These are phyloP conservation scores for Luidia sarsii DNA, from an alignment of 53 echinoderm and acorn worm species.

Conservation along the genomic window DNA sequence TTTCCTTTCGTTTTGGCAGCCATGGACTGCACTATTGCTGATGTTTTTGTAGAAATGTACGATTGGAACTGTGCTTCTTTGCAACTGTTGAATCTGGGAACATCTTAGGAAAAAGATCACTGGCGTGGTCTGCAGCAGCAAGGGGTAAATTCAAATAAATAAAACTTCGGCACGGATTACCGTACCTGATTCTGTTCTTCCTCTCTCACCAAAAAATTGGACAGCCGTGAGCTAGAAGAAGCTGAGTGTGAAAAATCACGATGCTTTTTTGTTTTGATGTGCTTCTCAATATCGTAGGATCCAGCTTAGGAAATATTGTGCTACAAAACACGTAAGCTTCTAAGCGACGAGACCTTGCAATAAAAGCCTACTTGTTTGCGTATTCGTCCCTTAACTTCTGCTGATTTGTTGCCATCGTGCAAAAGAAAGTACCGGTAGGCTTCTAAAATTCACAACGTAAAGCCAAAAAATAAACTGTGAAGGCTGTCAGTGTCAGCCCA, in stretches of 20 bases:
- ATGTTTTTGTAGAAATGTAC: too few species aligned
- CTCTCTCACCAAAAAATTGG: constrained; percentile 24
- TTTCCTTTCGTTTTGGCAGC: constrained; percentile 5
- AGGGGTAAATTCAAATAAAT: constrained; percentile 8
- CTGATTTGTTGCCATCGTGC: constrained; percentile 5
- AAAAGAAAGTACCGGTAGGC: too few species aligned
- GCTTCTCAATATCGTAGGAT: constrained; percentile 11
- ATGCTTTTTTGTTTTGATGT: constrained; percentile 14
- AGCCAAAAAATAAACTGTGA: too few species aligned
- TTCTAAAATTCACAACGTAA: too few species aligned
- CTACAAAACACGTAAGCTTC: not conserved
- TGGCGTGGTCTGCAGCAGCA: constrained; percentile 15
- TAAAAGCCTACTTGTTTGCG: not conserved
- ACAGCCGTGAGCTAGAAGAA: not conserved
- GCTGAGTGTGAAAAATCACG: not conserved
- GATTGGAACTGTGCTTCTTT: not conserved
- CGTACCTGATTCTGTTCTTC: constrained; percentile 6
- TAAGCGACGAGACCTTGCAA: not conserved
- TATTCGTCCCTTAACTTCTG: constrained; percentile 24
- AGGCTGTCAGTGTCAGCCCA: too few species aligned
- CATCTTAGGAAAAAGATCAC: not conserved
- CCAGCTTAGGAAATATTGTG: constrained; percentile 5
- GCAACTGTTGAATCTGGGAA: constrained; percentile 13
- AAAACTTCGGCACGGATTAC: not conserved
- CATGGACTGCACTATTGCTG: constrained; percentile 6